Conservation (phyloP, 2,113 vertebrate species). For the Neodon shergylaensis region DNA sequence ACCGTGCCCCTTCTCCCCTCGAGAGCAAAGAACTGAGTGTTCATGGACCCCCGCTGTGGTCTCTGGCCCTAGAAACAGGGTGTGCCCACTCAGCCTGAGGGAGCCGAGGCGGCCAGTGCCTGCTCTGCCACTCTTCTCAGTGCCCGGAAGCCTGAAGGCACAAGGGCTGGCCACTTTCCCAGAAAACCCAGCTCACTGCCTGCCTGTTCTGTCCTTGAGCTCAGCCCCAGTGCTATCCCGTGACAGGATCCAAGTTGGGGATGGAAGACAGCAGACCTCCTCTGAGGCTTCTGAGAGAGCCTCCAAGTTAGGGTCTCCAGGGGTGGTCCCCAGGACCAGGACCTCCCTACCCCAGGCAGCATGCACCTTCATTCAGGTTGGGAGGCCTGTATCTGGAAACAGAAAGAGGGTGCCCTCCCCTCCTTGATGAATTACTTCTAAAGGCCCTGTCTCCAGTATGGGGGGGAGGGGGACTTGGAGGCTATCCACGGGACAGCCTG, state of each 20-base stretch:
- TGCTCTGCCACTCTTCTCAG: not conserved
- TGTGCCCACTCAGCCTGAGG: not conserved
- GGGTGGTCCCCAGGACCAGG: not conserved
- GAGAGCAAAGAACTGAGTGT: not conserved
- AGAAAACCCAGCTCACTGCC: slow-evolving; percentile 62
- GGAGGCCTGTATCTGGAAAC: not conserved
- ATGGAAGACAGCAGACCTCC: not conserved
- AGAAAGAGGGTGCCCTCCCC: not conserved
- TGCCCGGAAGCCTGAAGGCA: slow-evolving; percentile 64
- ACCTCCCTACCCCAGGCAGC: not conserved
- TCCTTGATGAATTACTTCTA: not conserved
- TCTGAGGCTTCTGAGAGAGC: not conserved
- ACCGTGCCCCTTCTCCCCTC: rapidly evolving
- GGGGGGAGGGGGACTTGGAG: not conserved
- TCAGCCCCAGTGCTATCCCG: not conserved
- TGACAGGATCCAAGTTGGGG: not conserved
- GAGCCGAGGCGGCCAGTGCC: not conserved
- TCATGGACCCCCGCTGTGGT: not conserved
- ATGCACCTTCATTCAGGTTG: not conserved
- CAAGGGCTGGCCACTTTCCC: slow-evolving; percentile 68
- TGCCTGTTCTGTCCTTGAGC: slow-evolving; percentile 55
- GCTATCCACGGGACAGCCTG: not conserved
- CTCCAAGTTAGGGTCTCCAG: not conserved
- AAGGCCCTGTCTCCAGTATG: not conserved
- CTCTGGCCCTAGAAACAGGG: not conserved